A percentile compares a stretch with the other conserved stretches of the same genome.
phyloP scores from a whole-genome alignment of 2,797 vertebrate genomes.

The Urophycis tenuis region DNA sequence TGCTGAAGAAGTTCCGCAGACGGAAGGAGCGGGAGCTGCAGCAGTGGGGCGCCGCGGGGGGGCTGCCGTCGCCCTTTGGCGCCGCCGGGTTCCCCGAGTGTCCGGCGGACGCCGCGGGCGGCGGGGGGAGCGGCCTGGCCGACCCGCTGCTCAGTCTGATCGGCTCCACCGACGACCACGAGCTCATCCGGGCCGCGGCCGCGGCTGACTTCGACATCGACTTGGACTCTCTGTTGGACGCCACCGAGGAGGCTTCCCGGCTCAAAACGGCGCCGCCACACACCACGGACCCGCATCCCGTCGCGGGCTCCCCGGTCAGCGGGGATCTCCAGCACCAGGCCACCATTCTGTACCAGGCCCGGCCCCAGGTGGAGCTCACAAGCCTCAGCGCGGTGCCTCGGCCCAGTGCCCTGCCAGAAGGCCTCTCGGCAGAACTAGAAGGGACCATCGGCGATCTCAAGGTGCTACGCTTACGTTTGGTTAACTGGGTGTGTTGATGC shows the following conservation, averaged over 20 bases:
- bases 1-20: constrained; percentile 87
- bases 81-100: constrained; percentile 18
- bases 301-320: background rate
- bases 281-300: background rate
- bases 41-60: background rate
- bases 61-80: background rate
- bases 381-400: background rate
- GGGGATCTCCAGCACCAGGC: background rate
- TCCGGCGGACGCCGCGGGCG: constrained; percentile 46
- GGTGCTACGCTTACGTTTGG: background rate
- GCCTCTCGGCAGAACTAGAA: background rate
- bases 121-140: constrained; percentile 45
- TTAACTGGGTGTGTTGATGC: no score
- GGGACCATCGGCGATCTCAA: background rate
- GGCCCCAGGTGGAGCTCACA: background rate
- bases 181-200: constrained; percentile 82
- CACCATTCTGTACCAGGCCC: background rate
- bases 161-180: constrained; percentile 73
- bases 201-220: constrained; percentile 81
- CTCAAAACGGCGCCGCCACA: constrained; percentile 8
- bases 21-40: constrained; percentile 73
- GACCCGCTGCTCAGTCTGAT: constrained; percentile 82
- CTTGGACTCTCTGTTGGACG: constrained; percentile 75
- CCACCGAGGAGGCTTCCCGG: constrained; percentile 65
- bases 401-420: background rate